Base-by-base conservation (phyloP, 2,113 vertebrate species). In the Capreolus pygargus region DNA sequence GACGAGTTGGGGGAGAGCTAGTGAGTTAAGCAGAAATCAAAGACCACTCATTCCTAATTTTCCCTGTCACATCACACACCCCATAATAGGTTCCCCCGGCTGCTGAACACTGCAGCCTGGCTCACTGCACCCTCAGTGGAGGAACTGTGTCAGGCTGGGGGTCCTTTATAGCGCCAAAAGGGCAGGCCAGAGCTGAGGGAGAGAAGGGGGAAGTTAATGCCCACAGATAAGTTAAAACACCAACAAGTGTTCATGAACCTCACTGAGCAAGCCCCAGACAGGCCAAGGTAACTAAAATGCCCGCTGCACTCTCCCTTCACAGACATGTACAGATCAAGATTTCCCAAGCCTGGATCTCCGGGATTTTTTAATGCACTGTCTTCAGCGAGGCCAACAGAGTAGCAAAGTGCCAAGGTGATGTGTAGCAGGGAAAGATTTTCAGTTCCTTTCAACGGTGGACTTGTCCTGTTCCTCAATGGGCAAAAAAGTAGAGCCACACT, bases 1-100 rank as follows among this genome's bases (percentile, higher is more conserved):
- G 45, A 45, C 0, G 5, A 4, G n/a, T 2, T 25, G 9, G 21
- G 50, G n/a, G 57, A 94, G 33, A 39, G 7, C 11, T 11, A 21
- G 2, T 1, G 11, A 93, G 8, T 43, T 30, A 50, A 82, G 39
- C 25, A 67, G 47, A 89, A 50, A 57, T 36, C 60, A 84, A 81
- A 64, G 67, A 30, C 3, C 0, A 17, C 12, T 52, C 7, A 1
- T 50, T 21, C 60, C 43, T 39, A 39, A 47, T 54, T 8, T 13
- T 86, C 50, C 12, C 54, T 55, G 39, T 70, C 91, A 30, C 11
- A 1, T 86, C 85, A 76, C 90, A 61, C 6, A 7, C 15, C 43
- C 33, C 43, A 5, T 30, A 33, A 39, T 2, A 50, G n/a, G 30
- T 60, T 78, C n/a, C n/a, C 70, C 43, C 12, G 3, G 47, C 47